Evolutionary conservation across 2,888 invertebrate genomes (phyloP).

Genomic region (Heliconius hortense): DNA sequence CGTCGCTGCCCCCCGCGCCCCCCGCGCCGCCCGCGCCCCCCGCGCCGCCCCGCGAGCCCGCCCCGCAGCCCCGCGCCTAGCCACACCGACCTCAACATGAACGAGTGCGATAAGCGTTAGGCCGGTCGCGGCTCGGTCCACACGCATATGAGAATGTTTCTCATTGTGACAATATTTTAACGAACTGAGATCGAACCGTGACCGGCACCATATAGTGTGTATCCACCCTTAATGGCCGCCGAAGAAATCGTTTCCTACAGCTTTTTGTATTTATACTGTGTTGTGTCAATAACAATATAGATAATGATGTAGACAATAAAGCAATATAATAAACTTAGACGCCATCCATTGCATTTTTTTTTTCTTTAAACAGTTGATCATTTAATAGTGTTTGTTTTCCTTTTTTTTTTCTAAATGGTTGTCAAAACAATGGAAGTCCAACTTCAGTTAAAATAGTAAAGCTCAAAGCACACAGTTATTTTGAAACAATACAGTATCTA

Average conservation of each 20-base stretch:
- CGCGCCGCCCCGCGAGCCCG: conserved; percentile 49
- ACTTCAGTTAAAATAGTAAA: conserved; percentile 1
- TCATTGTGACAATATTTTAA: no score
- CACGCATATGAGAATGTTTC: no score
- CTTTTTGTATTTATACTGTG: neutral
- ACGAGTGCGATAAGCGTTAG: conserved; percentile 44
- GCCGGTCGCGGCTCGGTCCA: neutral
- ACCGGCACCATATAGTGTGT: no score
- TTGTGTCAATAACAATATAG: conserved; percentile 9
- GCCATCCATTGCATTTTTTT: neutral
- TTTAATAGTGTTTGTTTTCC: neutral
- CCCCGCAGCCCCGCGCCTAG: conserved; percentile 52
- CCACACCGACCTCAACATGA: conserved; percentile 52
- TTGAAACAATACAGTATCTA: conserved; percentile 17
- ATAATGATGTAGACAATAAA: conserved; percentile 12
- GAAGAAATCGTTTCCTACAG: neutral
- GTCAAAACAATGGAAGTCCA: conserved; percentile 7
- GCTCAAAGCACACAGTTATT: neutral
- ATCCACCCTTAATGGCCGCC: neutral
- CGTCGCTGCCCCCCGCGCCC: conserved; percentile 51
- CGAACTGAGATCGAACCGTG: no score
- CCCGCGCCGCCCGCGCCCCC: conserved; percentile 46
- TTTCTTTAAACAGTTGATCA: neutral
- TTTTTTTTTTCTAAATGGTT: neutral
- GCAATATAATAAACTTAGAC: neutral